phyloP scores from a whole-genome alignment of 1,140 invertebrate genomes.

The Drosophila orena region DNA sequence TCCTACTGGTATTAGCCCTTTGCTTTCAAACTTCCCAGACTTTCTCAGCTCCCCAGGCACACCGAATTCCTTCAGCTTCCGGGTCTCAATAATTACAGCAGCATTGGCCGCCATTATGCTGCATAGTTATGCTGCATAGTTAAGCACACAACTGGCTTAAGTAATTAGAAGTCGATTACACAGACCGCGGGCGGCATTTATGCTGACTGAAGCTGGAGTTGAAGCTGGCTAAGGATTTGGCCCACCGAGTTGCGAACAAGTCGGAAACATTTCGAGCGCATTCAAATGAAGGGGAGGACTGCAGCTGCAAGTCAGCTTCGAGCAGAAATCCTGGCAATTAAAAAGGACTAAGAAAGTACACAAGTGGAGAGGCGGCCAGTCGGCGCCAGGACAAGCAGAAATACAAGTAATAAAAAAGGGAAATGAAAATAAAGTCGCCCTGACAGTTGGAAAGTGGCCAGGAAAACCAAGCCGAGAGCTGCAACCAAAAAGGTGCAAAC shows the following conservation, averaged over 20 bases:
- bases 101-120: conserved; percentile 54
- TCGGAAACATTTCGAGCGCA: conserved; percentile 65
- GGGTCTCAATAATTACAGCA: conserved; percentile 56
- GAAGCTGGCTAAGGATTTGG: conserved; percentile 12
- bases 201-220: background rate
- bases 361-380: conserved; percentile 3
- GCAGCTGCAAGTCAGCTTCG: conserved; percentile 62
- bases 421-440: conserved; percentile 45
- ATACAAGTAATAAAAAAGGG: background rate
- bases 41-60: too few species aligned
- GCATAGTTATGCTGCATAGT: conserved; percentile 56
- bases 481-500: conserved; percentile 41
- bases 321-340: conserved; percentile 72
- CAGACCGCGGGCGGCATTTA: conserved; percentile 20
- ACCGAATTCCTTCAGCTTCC: conserved; percentile 12
- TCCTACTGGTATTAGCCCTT: background rate
- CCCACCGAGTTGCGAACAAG: conserved; percentile 59
- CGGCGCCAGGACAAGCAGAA: conserved; percentile 25
- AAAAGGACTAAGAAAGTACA: conserved; percentile 48
- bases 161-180: conserved; percentile 76
- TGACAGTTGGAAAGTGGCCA: conserved; percentile 62
- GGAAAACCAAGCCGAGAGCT: conserved; percentile 15
- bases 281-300: conserved; percentile 61
- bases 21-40: background rate
- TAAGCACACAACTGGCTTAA: conserved; percentile 60